Base-by-base conservation (phyloP, 2,113 vertebrate species). In the Conger conger region DNA sequence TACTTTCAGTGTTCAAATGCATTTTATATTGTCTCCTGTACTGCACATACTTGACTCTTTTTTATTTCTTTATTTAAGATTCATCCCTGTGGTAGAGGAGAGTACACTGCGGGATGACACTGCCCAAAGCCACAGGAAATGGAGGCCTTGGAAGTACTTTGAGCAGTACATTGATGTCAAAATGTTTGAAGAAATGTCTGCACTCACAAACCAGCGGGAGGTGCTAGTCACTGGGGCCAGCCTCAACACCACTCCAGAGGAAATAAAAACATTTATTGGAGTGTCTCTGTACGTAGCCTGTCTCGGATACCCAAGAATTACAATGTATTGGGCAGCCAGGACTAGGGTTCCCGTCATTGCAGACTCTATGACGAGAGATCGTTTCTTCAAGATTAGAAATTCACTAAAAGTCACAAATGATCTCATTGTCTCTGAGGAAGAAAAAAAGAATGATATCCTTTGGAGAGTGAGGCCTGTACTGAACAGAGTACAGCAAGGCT, bases 371-470 rank as follows among this genome's bases (percentile, higher is more conserved):
- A 45, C 68, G 2, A 84, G 40, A 84, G 83, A 84, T n/a, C 35
- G 83, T 4, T 84, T 54, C 30, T 83, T 77, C 76, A 84, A 77
- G 45, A 38, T 76, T 27, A 30, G 63, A 37, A 84, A 77, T 42
- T 84, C 63, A 76, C 57, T 84, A 38, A 76, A 84, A 84, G 38
- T 42, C 20, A 33, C 53, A 45, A 63, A 82, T 83, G 63, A 83
- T 63, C 60, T 83, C 17, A 40, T 76, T 84, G 83, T 77, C n/a
- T 50, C 83, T 33, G 83, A 77, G 40, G 40, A 84, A 30, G 63
- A 11, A 23, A 76, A 76, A 42, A 76, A 82, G 35, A 77, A 63
- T n/a, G 73, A 76, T 36, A 16, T 40, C 33, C 76, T 77, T 16
- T 84, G 68, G 73, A 78, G 63, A 76, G 73, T 84, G 63, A 84